Evolutionary conservation across 2,888 invertebrate species (phyloP).

Genomic region (Hypselothyrea guttata): DNA sequence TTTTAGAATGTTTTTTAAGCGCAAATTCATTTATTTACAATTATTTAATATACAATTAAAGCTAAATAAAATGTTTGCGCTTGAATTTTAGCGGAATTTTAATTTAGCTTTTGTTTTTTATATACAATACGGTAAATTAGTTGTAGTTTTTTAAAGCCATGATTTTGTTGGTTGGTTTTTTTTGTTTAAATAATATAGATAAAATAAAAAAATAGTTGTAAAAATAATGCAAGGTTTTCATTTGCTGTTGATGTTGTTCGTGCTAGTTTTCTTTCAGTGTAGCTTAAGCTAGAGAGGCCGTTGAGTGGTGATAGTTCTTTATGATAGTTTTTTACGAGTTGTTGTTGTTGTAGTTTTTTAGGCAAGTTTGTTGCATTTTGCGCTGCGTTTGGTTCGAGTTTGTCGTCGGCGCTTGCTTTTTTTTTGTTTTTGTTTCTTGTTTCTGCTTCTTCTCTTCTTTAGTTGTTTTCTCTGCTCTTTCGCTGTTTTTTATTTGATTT

Average conservation of each 20-base stretch:
- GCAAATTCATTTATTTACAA: conserved; percentile 50
- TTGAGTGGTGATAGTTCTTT: conserved; percentile 39
- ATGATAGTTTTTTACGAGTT: conserved; percentile 31
- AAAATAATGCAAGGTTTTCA: conserved; percentile 67
- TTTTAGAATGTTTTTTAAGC: conserved; percentile 20
- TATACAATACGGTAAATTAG: conserved; percentile 68
- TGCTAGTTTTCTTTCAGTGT: conserved; percentile 17
- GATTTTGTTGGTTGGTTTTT: too few relatives aligned
- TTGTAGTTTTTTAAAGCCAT: conserved; percentile 69
- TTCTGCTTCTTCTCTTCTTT: too few relatives aligned
- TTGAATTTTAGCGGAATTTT: conserved; percentile 21
- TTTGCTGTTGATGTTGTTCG: too few relatives aligned
- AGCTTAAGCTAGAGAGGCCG: conserved; percentile 60
- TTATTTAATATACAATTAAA: conserved; percentile 28
- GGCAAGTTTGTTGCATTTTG: conserved; percentile 75
- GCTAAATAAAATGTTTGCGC: conserved; percentile 50
- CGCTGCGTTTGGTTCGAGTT: conserved; percentile 60
- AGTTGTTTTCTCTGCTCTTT: too few relatives aligned
- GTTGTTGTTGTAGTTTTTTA: conserved; percentile 34
- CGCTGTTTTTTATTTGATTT: too few relatives aligned
- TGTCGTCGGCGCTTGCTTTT: conserved; percentile 25
- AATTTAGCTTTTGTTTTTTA: conserved; percentile 34
- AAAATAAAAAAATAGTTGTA: too few relatives aligned
- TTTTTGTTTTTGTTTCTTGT: too few relatives aligned
- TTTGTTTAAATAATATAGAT: conserved; percentile 54